Evolutionary conservation across 2,113 vertebrate species (phyloP).

Genomic region (Perca flavescens): DNA sequence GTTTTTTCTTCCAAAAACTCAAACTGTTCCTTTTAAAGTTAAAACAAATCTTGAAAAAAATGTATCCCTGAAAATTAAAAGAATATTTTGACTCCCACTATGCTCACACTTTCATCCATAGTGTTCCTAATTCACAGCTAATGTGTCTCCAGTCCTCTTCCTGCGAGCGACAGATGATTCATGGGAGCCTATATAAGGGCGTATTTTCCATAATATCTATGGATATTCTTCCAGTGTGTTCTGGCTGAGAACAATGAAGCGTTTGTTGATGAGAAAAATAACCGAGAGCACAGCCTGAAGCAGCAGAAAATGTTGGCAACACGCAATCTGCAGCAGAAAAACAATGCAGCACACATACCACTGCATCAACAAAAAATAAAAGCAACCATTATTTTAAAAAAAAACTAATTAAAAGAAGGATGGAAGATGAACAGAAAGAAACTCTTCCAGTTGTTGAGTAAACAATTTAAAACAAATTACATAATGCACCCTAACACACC

Average conservation of each 20-base stretch:
- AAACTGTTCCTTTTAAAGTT: not conserved
- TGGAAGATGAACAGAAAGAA: not conserved
- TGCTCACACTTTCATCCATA: slow-evolving; percentile 28
- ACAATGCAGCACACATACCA: slow-evolving; percentile 25
- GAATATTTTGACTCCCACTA: slow-evolving; percentile 8
- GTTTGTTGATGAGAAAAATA: slow-evolving; percentile 57
- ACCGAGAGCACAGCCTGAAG: slow-evolving; percentile 38
- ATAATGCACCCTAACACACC: not conserved
- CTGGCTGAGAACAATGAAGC: slow-evolving; percentile 44
- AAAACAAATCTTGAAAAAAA: not conserved
- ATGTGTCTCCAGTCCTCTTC: not conserved
- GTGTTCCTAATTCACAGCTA: slow-evolving; percentile 12
- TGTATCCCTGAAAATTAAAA: not conserved
- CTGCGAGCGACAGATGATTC: slow-evolving; percentile 54
- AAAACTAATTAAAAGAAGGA: not conserved
- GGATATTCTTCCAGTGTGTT: slow-evolving; percentile 37
- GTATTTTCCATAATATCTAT: slow-evolving; percentile 34
- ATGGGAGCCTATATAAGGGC: slow-evolving; percentile 42
- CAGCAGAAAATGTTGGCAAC: slow-evolving; percentile 48
- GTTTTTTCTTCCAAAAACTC: not conserved
- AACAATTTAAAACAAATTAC: slow-evolving; percentile 28
- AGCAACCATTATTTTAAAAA: not conserved
- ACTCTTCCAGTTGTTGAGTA: slow-evolving; percentile 13
- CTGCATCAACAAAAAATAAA: slow-evolving; percentile 31
- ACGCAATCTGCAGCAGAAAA: slow-evolving; percentile 6